Evolutionary conservation across 1,140 invertebrate species (phyloP), one percentile per base, ranked within the genome.

Genomic region (Aphaenogaster floridana): DNA sequence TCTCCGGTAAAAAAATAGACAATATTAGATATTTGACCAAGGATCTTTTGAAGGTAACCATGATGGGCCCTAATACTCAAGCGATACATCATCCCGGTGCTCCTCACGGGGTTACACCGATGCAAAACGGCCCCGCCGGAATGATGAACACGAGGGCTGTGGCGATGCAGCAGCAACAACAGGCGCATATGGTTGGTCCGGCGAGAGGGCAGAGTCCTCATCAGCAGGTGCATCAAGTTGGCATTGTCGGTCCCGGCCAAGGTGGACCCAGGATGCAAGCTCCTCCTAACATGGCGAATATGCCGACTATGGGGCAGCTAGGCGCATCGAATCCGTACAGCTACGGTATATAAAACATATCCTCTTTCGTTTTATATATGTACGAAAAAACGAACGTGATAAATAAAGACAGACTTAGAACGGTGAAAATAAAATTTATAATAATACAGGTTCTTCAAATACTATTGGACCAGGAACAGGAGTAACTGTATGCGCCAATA

Each of bases 111-210:
- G 94, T 95, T 6, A 91, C 89, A 45, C 94, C 94, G 66, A 95
- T 97, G 96, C 97, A 97, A 93, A 98, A 98, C 92, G 97, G 97
- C 11, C 97, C 97, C 9, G 93, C 97, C 9, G 93, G 90, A 2
- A 96, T 97, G 95, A 96, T 97, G 94, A 96, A 95, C 61, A 94
- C 96, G 0, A 94, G 96, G 13, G 93, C 95, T 9, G 96, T 97
- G 45, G 95, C 96, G 0, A 96, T 96, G 92, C 96, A 96, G 45
- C 93, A 94, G 50, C 93, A 95, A 63, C 94, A 95, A 45, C 93
- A 94, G 76, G 42, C 80, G 34, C 95, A 96, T 45, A 95, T 96
- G 85, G 96, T 96, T n/a, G 95, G 95, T 4, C 88, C 93, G 2
- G 84, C 95, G 0, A 91, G 96, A 21, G 94, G 94, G 0, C 95